These are phyloP conservation scores for Eupeodes luniger DNA, from an alignment of 2,888 invertebrate species.

Conservation along the genomic window DNA sequence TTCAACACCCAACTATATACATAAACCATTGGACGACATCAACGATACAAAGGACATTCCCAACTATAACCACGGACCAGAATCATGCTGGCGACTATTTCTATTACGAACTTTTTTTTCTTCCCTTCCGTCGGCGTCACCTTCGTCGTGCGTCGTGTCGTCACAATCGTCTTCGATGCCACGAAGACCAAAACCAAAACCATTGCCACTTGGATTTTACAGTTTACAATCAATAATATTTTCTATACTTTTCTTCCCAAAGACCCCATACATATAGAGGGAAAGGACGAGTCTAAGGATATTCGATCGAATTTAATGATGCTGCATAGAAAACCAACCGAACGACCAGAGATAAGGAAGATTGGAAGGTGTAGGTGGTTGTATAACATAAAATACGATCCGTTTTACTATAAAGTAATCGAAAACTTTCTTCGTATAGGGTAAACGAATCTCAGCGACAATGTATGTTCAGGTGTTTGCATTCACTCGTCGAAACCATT, in stretches of 20 bases:
- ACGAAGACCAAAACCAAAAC: constrained; percentile 43
- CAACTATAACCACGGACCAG: constrained; percentile 10
- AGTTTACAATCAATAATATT: constrained; percentile 72
- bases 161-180: constrained; percentile 19
- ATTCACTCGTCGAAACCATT: constrained; percentile 2
- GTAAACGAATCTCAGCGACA: constrained; percentile 14
- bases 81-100: constrained; percentile 4
- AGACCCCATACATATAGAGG: not conserved
- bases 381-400: constrained; percentile 35
- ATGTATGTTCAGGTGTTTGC: constrained; percentile 33
- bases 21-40: not conserved
- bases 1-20: not conserved
- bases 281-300: not conserved
- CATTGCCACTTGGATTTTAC: constrained; percentile 65
- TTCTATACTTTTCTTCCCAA: constrained; percentile 20
- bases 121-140: not conserved
- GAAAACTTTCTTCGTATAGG: constrained; percentile 14
- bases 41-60: constrained; percentile 33
- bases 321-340: constrained; percentile 6
- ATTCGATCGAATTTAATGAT: constrained; percentile 47
- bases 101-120: constrained; percentile 3
- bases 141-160: not conserved
- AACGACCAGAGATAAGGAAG: not conserved
- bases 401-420: constrained; percentile 41
- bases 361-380: not conserved